phyloP scores from a whole-genome alignment of 35 echinoderm and acorn worm genomes.

The Ptychodera flava region DNA sequence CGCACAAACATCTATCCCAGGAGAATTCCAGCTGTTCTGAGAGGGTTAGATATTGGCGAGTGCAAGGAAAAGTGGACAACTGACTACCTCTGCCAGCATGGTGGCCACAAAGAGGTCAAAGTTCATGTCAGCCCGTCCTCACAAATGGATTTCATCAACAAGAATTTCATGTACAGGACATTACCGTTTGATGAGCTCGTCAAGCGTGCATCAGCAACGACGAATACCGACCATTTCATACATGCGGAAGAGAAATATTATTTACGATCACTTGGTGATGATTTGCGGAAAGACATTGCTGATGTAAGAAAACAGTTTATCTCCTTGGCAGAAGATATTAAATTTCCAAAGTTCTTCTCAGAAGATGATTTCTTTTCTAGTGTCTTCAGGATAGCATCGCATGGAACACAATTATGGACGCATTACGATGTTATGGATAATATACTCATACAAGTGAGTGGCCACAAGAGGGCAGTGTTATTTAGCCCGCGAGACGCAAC shows the following conservation, averaged over 20 bases:
- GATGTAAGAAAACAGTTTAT: slow-evolving; percentile 72
- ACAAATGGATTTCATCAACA: slow-evolving; percentile 85
- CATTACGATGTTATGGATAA: slow-evolving; percentile 99
- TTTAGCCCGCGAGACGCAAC: slow-evolving; percentile 93
- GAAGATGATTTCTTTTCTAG: slow-evolving; percentile 72
- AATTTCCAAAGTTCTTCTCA: slow-evolving; percentile 56
- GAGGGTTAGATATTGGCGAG: slow-evolving; percentile 65
- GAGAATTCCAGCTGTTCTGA: slow-evolving; percentile 60
- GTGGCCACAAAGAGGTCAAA: slow-evolving; percentile 59
- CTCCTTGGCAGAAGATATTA: slow-evolving; percentile 65
- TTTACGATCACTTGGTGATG: slow-evolving; percentile 58
- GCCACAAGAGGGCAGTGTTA: slow-evolving; percentile 73
- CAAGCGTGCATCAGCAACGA: slow-evolving; percentile 27
- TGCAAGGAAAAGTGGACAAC: slow-evolving; percentile 55
- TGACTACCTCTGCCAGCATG: slow-evolving; percentile 46
- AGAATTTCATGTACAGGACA: slow-evolving; percentile 84
- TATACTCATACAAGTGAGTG: slow-evolving; percentile 84
- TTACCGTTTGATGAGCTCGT: slow-evolving; percentile 57
- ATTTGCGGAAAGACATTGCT: slow-evolving; percentile 75
- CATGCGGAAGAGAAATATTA: slow-evolving; percentile 71
- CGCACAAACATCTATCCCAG: not conserved
- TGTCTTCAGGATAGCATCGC: slow-evolving; percentile 70
- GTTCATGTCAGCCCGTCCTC: slow-evolving; percentile 73
- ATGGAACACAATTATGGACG: slow-evolving; percentile 78
- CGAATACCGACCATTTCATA: slow-evolving; percentile 63